Base-by-base conservation (phyloP, 2,113 vertebrate genomes). In the Ctenodactylus gundi region DNA sequence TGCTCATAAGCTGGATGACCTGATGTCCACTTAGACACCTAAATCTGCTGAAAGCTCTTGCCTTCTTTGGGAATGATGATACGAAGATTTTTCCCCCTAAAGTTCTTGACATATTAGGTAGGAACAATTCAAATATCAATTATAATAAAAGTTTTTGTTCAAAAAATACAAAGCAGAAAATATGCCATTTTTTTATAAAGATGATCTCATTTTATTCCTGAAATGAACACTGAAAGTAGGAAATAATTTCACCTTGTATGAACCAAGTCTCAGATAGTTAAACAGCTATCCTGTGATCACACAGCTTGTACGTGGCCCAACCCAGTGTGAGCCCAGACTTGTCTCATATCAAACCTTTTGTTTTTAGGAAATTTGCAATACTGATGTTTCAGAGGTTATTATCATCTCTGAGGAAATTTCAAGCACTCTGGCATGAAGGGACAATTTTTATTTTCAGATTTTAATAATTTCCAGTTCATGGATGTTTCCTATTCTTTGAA, bases 301-400 rank as follows among this genome's bases (percentile, higher is more conserved):
- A 4, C 1, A 12, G 17, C 1, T 11, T 9, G 39, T 2, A 1
- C 3, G 4, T 9, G 23, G 23, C 27, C 34, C 15, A 20, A 5
- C 12, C 3, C 49, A 13, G 34, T 53, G 9, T 6, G 25, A 78
- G 11, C 3, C 2, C 1, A 67, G 3, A 39, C n/a, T 51, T 25
- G 1, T n/a, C 8, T 53, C n/a, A 41, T 8, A 25, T 2, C 14
- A 60, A 67, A 53, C 5, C 3, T 3, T n/a, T 9, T 72, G 58
- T 31, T 27, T 13, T 73, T 23, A 23, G 31, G 29, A 85, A 25
- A 15, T n/a, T 51, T 57, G 46, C 2, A 20, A 34, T 17, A 29
- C 5, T 53, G 9, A n/a, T 31, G 18, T 65, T 27, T 51, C 20
- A 21, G 15, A 2, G 25, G 0, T 18, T 72, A 4, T 34, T 67